Percentiles rank a stretch among this genome's conserved stretches.
Evolutionary conservation across 2,888 invertebrate species (phyloP).

Genomic region (Tenthredo scrophulariae): DNA sequence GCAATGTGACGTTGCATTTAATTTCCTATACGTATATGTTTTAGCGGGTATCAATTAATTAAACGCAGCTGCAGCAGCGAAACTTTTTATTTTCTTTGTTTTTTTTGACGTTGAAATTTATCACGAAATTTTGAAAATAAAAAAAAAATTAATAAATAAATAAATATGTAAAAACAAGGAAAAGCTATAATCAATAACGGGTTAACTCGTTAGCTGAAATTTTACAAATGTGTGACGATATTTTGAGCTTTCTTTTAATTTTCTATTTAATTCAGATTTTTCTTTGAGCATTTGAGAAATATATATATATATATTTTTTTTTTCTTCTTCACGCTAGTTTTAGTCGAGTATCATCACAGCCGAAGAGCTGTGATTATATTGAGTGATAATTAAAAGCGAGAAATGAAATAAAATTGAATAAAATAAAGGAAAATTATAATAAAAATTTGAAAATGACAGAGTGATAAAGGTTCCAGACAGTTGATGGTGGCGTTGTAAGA

Average conservation of each 20-base stretch:
- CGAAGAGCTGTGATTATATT: neutral
- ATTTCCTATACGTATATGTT: neutral
- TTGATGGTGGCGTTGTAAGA: neutral
- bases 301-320: neutral
- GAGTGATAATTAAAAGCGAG: neutral
- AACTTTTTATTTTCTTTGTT: neutral
- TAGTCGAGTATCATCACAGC: neutral
- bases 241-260: neutral
- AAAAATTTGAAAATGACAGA: neutral
- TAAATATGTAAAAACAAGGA: neutral
- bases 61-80: neutral
- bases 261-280: neutral
- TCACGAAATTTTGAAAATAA: neutral
- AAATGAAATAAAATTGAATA: neutral
- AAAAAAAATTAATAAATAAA: neutral
- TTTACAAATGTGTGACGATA: neutral
- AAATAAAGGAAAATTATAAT: neutral
- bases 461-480: neutral
- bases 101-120: neutral
- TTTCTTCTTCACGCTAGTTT: neutral
- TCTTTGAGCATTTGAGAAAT: neutral
- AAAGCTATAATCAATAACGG: neutral
- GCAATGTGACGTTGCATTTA: constrained; percentile 32
- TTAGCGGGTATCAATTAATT: constrained; percentile 20
- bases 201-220: neutral